Evolutionary conservation across 2,113 vertebrate genomes (phyloP).

Genomic region (Xenopus borealis): DNA sequence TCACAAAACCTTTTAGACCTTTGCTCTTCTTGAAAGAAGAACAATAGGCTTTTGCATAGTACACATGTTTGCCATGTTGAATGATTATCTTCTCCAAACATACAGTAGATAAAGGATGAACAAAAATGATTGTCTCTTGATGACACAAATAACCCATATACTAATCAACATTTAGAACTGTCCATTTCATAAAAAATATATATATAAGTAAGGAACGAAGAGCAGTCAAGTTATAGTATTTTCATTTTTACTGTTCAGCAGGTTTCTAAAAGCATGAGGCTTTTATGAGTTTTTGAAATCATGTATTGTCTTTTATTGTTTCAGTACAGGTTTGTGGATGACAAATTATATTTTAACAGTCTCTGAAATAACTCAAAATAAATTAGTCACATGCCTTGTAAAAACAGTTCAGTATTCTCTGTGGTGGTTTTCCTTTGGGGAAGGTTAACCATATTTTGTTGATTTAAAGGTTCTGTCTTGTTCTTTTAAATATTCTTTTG

Average conservation of each 20-base stretch:
- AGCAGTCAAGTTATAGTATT: constrained; percentile 4
- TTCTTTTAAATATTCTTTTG: constrained; percentile 82
- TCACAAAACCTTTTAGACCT: no score
- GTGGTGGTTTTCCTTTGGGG: constrained; percentile 67
- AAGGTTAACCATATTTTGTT: constrained; percentile 71
- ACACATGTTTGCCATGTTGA: no score
- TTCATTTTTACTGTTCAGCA: constrained; percentile 16
- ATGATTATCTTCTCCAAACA: no score
- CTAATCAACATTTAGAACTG: no score
- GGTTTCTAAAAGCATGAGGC: not conserved
- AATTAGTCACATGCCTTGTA: constrained; percentile 67
- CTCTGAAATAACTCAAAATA: constrained; percentile 59
- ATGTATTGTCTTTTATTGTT: constrained; percentile 46
- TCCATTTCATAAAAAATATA: not conserved
- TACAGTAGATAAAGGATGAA: no score
- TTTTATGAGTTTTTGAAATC: constrained; percentile 48
- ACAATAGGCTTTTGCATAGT: no score
- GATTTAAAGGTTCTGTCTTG: constrained; percentile 79
- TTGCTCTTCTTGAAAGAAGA: no score
- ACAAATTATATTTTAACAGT: constrained; percentile 49
- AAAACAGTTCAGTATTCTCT: constrained; percentile 70
- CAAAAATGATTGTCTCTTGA: no score
- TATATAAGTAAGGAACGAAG: not conserved
- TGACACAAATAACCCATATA: no score
- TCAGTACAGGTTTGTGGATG: constrained; percentile 49